Base-by-base conservation (phyloP, 1,140 invertebrate genomes). In the Magallana ariakensis region DNA sequence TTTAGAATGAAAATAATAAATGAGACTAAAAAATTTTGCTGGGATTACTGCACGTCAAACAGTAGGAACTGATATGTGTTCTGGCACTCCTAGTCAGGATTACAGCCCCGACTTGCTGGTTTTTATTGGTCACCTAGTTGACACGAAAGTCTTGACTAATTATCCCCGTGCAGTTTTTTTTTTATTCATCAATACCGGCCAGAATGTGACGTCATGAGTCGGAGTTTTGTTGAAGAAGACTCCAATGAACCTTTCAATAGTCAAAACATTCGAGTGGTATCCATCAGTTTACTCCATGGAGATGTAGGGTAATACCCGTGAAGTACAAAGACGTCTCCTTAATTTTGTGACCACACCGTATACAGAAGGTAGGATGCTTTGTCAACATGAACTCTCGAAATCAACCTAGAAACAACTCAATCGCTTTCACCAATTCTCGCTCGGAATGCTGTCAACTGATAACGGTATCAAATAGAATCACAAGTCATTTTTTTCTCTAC, bases 141-240 rank as follows among this genome's bases (percentile, higher is more conserved):
- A 26, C 66, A 75, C 66, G 26, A 75, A 26, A 75, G 66, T 75
- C 66, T 75, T 75, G 66, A 22, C 66, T 75, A 75, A 75, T 75
- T 26, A 75, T 75, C 66, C 66, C 66, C 22, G 19, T 75, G 66
- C 66, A 26, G 66, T 11, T 75, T 75, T 75, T 33, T 75, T 75
- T 19, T 33, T 13, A 26, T 75, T 75, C 66, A 75, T 75, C 66
- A 26, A 75, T 75, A 75, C 33, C 9, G 66, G 66, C 66, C 66
- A 75, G 22, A 26, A 75, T 13, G 66, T 75, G 66, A 75, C 66
- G 66, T 75, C 66, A 75, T 13, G 8, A 26, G 22, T 26, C 66
- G 33, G 66, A 75, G 33, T 33, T 8, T 75, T 75, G 33, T 75
- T 26, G 33, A 26, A 26, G 22, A 75, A 75, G 66, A 26, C 22